These are phyloP conservation scores for Siniperca chuatsi DNA, from an alignment of 2,113 vertebrate genomes.

Conservation along the genomic window DNA sequence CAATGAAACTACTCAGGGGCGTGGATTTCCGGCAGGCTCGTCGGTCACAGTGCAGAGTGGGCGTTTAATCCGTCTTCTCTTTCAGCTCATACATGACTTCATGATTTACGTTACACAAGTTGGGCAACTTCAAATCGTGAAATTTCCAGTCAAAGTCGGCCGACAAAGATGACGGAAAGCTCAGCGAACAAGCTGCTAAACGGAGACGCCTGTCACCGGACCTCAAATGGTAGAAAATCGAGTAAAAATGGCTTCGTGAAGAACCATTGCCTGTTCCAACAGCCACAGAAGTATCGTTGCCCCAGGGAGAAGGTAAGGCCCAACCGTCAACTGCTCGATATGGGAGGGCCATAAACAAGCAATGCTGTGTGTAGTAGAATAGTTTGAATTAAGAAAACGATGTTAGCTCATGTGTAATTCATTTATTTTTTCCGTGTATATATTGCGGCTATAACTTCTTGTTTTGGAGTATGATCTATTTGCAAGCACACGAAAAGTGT, in stretches of 20 bases:
- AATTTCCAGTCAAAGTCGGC: neutral
- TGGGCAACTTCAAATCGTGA: conserved; percentile 28
- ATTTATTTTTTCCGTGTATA: neutral
- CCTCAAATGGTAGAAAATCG: conserved; percentile 67
- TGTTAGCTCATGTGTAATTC: fast-evolving
- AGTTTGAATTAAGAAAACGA: neutral
- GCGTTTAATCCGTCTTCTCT: conserved; percentile 52
- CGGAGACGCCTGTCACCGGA: conserved; percentile 75
- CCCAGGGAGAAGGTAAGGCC: conserved; percentile 82
- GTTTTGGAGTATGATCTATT: neutral
- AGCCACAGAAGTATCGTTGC: conserved; percentile 75
- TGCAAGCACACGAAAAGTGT: neutral
- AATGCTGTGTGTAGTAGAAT: fast-evolving
- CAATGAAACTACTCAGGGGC: conserved; percentile 51
- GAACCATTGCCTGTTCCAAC: conserved; percentile 77
- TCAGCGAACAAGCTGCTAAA: conserved; percentile 79
- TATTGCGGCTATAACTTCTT: neutral
- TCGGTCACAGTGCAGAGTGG: conserved; percentile 61
- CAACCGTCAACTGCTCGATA: conserved; percentile 23
- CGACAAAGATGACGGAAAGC: conserved; percentile 81
- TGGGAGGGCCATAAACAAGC: conserved; percentile 9
- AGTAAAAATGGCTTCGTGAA: conserved; percentile 83
- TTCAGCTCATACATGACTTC: conserved; percentile 61
- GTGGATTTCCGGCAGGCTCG: conserved; percentile 59
- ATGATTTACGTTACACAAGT: conserved; percentile 49